Evolutionary conservation across 2,888 invertebrate genomes (phyloP).

Genomic region (Parnassius apollo): DNA sequence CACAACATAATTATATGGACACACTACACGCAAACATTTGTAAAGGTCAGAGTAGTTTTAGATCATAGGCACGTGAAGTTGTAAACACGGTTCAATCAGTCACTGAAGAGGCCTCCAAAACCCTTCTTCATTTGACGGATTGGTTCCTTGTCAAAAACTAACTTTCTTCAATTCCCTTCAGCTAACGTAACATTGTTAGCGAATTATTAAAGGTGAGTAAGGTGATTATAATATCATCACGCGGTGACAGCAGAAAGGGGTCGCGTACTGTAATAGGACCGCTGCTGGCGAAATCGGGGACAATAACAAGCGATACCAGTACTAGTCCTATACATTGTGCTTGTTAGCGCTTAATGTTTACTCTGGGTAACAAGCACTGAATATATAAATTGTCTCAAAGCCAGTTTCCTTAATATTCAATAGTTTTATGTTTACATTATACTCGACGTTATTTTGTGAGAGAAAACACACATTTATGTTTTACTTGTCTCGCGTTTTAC

Average conservation of each 20-base stretch:
- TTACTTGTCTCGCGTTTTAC: not conserved
- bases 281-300: conserved; percentile 19
- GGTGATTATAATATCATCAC: conserved; percentile 16
- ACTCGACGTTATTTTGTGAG: too few species aligned
- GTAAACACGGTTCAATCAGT: too few species aligned
- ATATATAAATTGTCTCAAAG: conserved; percentile 24
- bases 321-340: conserved; percentile 20
- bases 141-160: too few species aligned
- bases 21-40: too few species aligned
- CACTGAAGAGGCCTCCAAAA: too few species aligned
- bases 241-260: conserved; percentile 8
- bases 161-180: not conserved
- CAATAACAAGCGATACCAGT: conserved; percentile 39
- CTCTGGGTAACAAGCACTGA: conserved; percentile 19
- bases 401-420: conserved; percentile 20
- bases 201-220: conserved; percentile 15
- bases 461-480: too few species aligned
- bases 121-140: too few species aligned
- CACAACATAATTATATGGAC: too few species aligned
- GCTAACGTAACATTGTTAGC: not conserved
- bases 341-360: conserved; percentile 23
- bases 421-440: not conserved
- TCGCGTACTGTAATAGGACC: conserved; percentile 11
- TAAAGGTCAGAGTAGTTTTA: too few species aligned
- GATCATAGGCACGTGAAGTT: too few species aligned